These are phyloP conservation scores for Ischnus inquisitorius DNA, from an alignment of 2,888 invertebrate genomes.

Conservation along the genomic window DNA sequence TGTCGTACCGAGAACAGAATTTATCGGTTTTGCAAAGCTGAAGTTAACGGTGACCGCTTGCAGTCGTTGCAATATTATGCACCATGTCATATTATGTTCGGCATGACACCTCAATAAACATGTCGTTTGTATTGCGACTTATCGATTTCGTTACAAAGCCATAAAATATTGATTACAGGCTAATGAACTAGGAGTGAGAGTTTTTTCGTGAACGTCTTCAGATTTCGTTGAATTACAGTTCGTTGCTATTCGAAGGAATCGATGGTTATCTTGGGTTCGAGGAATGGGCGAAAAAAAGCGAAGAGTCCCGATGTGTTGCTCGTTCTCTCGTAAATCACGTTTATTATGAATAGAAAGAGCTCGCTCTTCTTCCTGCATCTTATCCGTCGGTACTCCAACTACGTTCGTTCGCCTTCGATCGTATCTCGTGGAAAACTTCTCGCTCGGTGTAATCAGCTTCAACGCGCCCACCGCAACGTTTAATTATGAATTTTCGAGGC, in stretches of 20 bases:
- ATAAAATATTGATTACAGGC: too few relatives aligned
- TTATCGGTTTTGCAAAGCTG: background rate
- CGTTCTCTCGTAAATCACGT: background rate
- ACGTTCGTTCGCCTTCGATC: conserved; percentile 64
- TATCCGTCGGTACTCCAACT: conserved; percentile 64
- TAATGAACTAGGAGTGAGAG: background rate
- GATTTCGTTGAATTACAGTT: background rate
- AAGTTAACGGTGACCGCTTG: background rate
- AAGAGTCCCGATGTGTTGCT: background rate
- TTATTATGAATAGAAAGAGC: background rate
- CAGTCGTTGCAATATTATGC: background rate
- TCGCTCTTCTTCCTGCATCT: conserved; percentile 66
- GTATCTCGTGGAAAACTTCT: conserved; percentile 71
- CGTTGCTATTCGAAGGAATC: background rate
- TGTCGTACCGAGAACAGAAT: background rate
- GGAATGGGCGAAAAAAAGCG: background rate
- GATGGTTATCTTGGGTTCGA: background rate
- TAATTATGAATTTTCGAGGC: conserved; percentile 82
- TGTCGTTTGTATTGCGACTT: too few relatives aligned
- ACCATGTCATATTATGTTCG: too few relatives aligned
- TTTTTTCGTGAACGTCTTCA: background rate
- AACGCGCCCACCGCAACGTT: conserved; percentile 73
- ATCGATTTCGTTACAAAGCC: too few relatives aligned
- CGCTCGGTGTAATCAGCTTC: conserved; percentile 80
- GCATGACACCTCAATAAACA: too few relatives aligned